Evolutionary conservation across 1,140 invertebrate species (phyloP), one percentile per base, ranked within the genome.

Genomic region (Neotoxoptera formosana): DNA sequence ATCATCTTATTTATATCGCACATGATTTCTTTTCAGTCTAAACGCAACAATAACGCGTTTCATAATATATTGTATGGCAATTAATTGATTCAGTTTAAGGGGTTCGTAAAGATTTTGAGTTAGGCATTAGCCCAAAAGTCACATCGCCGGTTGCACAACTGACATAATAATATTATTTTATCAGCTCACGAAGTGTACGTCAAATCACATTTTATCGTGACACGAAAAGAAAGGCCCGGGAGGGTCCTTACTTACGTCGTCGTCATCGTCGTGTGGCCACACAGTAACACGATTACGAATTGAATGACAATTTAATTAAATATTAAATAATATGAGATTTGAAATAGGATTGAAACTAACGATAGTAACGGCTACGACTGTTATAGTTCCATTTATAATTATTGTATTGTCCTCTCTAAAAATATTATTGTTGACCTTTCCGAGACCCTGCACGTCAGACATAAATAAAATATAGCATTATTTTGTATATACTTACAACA

Each of bases 271-370:
- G 6, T 34, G 1, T 36, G n/a, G 34, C 0, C 20, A 34, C 1
- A 23, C 0, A 14, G n/a, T 87, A 21, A 87, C 51, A 47, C 2
- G 20, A 56, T 89, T 56, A 89, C 25, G 21, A 25, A 11, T 17
- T 53, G 4, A 89, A 89, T 89, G 34, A 89, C 20, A 89, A 56
- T 89, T 89, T 89, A 11, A 25, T 4, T 53, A 89, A 56, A 53
- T 48, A 14, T 56, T 89, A 34, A 36, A 14, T 56, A 56, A 17
- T 56, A 56, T 17, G n/a, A 56, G 6, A 41, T 53, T 56, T 53
- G 8, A 53, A 89, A 56, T 56, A 23, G 23, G 17, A 53, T 89
- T 89, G 34, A 89, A 47, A 47, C 41, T 36, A 83, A 76, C 30
- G 30, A 67, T 4, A 41, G 30, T 67, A 76, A 76, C n/a, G 30